phyloP scores from a whole-genome alignment of 2,113 vertebrate species.

The Aphyosemion australe region DNA sequence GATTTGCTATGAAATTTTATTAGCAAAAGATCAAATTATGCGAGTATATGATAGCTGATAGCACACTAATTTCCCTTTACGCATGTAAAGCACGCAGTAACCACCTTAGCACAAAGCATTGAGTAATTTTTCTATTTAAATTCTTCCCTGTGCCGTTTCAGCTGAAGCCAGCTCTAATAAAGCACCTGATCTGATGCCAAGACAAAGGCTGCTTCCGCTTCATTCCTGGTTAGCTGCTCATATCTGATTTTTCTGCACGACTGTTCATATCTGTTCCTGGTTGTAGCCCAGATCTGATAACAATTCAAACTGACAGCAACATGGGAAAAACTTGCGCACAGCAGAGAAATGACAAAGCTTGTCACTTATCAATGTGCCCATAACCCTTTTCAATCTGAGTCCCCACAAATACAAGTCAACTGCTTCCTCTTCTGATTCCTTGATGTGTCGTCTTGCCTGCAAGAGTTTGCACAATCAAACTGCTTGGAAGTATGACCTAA shows the following conservation, averaged over 20 bases:
- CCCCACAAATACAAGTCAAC: not conserved
- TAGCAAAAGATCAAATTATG: no score
- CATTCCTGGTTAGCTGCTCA: conserved; percentile 25
- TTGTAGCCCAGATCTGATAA: conserved; percentile 30
- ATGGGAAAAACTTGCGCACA: conserved; percentile 10
- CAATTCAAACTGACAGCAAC: conserved; percentile 21
- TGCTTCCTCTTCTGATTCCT: not conserved
- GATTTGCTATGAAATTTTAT: no score
- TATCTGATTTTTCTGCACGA: conserved; percentile 35
- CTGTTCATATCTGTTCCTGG: conserved; percentile 32
- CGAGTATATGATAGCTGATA: no score
- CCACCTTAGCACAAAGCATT: no score
- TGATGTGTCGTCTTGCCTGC: not conserved
- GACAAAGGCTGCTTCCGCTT: conserved; percentile 26
- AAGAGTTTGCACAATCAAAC: not conserved
- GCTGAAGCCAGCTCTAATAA: conserved; percentile 35
- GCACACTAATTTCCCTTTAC: no score
- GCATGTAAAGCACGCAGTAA: no score
- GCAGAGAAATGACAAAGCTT: conserved; percentile 5
- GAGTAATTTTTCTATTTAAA: no score
- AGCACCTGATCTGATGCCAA: conserved; percentile 42
- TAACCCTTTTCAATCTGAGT: conserved; percentile 3
- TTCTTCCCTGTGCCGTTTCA: conserved; percentile 12
- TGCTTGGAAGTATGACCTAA: not conserved
- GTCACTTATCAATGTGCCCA: not conserved